These are phyloP conservation scores for Psittacula cyanocephala DNA, from an alignment of 2,113 vertebrate species.

Conservation along the genomic window DNA sequence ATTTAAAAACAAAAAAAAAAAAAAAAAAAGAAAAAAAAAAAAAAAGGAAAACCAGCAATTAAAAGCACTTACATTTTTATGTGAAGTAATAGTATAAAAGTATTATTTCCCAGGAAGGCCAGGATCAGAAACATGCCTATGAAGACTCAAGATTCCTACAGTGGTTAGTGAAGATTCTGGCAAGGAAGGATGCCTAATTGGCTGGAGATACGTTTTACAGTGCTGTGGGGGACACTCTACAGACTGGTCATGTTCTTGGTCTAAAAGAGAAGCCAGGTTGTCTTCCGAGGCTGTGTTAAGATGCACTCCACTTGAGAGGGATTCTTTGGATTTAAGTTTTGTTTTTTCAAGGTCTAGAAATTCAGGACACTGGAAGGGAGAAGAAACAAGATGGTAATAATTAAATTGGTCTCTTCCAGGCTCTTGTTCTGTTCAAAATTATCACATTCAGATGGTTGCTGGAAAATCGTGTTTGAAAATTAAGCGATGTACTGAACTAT, in stretches of 20 bases:
- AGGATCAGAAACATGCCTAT: constrained; percentile 90
- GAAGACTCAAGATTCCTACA: constrained; percentile 80
- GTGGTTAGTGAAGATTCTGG: constrained; percentile 80
- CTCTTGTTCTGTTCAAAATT: constrained; percentile 17
- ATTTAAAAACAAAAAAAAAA: constrained; percentile 76
- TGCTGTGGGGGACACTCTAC: constrained; percentile 71
- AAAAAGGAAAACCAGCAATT: constrained; percentile 77
- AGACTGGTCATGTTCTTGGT: constrained; percentile 73
- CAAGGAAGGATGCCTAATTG: constrained; percentile 81
- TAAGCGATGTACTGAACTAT: background rate
- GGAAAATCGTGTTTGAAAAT: background rate
- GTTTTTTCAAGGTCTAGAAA: constrained; percentile 81
- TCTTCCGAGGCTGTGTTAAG: constrained; percentile 82
- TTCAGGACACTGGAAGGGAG: constrained; percentile 80
- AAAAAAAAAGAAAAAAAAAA: constrained; percentile 55
- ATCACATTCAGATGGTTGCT: background rate
- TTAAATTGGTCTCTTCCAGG: background rate
- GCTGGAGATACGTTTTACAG: constrained; percentile 81
- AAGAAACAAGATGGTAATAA: constrained; percentile 26
- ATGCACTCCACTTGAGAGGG: constrained; percentile 78
- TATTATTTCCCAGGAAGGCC: constrained; percentile 87
- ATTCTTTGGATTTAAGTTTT: constrained; percentile 91
- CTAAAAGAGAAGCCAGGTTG: constrained; percentile 82
- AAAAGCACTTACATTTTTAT: constrained; percentile 84
- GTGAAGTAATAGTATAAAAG: constrained; percentile 80